Conservation (phyloP, 2,888 invertebrate genomes). For the Trypoxylon attenuatum region DNA sequence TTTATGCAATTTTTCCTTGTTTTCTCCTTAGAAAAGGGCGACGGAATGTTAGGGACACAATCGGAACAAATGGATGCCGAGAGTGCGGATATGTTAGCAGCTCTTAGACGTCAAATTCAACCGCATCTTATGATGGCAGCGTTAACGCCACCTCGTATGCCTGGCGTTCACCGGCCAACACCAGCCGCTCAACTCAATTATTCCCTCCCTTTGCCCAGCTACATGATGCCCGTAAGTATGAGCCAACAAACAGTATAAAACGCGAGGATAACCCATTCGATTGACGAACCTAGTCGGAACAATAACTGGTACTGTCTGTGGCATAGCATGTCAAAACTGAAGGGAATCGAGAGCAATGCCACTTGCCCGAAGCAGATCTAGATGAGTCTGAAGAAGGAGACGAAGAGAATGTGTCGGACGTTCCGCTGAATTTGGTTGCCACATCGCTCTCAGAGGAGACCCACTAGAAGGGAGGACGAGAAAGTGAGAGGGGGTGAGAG, state of each 20-base stretch:
- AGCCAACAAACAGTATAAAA: too few species aligned
- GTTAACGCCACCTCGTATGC: slow-evolving; percentile 76
- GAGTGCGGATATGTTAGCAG: slow-evolving; percentile 82
- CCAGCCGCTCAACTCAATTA: slow-evolving; percentile 67
- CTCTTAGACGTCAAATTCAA: slow-evolving; percentile 82
- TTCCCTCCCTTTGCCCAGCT: slow-evolving; percentile 65
- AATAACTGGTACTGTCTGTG: too few species aligned
- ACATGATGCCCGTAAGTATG: slow-evolving; percentile 71
- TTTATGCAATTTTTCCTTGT: not conserved
- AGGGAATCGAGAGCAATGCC: slow-evolving; percentile 64
- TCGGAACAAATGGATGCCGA: slow-evolving; percentile 73
- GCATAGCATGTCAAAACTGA: slow-evolving; percentile 67
- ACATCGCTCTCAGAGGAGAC: slow-evolving; percentile 81
- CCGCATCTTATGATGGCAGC: slow-evolving; percentile 82
- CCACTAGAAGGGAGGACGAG: slow-evolving; percentile 76
- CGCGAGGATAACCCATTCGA: too few species aligned
- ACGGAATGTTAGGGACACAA: slow-evolving; percentile 52
- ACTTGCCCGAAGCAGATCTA: slow-evolving; percentile 58
- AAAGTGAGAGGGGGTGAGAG: too few species aligned
- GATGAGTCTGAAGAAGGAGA: slow-evolving; percentile 72
- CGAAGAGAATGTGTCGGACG: slow-evolving; percentile 78
- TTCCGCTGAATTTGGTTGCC: slow-evolving; percentile 83
- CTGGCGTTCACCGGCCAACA: slow-evolving; percentile 63
- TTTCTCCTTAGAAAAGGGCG: slow-evolving; percentile 63
- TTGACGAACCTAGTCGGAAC: too few species aligned